Base-by-base conservation (phyloP, 2,888 invertebrate species). In the Thymelicus lineola region DNA sequence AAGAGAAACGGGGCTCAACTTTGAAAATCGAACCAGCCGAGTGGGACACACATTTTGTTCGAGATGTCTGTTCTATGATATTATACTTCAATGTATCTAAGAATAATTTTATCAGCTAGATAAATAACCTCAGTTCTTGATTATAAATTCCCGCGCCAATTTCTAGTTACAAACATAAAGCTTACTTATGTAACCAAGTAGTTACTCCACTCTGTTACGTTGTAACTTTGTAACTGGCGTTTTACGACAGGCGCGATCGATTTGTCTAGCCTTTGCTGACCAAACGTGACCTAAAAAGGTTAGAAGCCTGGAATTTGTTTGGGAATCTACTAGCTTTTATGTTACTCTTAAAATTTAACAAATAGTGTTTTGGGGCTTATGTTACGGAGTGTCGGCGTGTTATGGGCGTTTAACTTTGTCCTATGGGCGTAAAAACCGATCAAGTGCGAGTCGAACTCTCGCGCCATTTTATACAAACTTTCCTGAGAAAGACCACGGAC, bases 231-330 rank as follows among this genome's bases (percentile, higher is more conserved):
- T 55, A 55, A 55, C 28, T 28, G 1, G 7, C 28, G 28, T 53
- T 53, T 20, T 50, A 50, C 50, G 50, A 50, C 50, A 10, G 50
- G 9, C 55, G 28, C 28, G 10, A 55, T 55, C 55, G 55, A 55
- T 55, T 28, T 28, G 55, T 55, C 55, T 55, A 55, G 55, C 55
- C 28, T 55, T 4, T 28, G 55, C 28, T 55, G 55, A 28, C 55
- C 55, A 55, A 48, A 28, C 55, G 55, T 28, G 55, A 55, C 55
- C 55, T 55, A 55, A 55, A 55, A 55, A 28, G 28, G 20, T 28
- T 55, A 55, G 28, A 14, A 28, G 28, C 14, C 55, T 55, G 28
- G 55, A 42, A 55, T 55, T 55, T 4, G 28, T 20, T 55, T 12
- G 28, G 7, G 55, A 55, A 35, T 48, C 15, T 6, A 2, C 48